phyloP scores from a whole-genome alignment of 2,888 invertebrate species.

The Drosophila sordidula region DNA sequence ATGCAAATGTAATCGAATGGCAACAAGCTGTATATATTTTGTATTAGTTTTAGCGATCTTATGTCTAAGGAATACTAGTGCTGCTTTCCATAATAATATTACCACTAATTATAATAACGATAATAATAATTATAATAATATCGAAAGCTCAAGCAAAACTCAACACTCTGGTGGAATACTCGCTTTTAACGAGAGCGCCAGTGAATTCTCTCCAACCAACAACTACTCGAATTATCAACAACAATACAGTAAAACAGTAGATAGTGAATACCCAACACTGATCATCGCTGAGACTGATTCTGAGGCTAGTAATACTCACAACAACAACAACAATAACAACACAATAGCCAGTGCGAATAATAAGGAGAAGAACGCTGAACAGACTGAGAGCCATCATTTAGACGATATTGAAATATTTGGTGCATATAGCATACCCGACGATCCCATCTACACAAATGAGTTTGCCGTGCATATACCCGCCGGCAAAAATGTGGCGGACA shows the following conservation, averaged over 20 bases:
- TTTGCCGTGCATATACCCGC: constrained; percentile 94
- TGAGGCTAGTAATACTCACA: constrained; percentile 56
- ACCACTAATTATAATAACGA: constrained; percentile 20
- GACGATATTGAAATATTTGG: constrained; percentile 66
- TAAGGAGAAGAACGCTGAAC: constrained; percentile 31
- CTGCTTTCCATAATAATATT: constrained; percentile 51
- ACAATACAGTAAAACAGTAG: constrained; percentile 17
- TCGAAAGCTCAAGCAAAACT: constrained; percentile 39
- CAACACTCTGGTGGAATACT: constrained; percentile 50
- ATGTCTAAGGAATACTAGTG: constrained; percentile 61
- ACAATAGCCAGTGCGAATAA: constrained; percentile 36
- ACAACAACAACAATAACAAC: constrained; percentile 24
- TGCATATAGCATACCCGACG: constrained; percentile 75
- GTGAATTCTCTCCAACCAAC: constrained; percentile 36
- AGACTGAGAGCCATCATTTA: constrained; percentile 56
- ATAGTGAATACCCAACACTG: constrained; percentile 17
- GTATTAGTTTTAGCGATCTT: constrained; percentile 74
- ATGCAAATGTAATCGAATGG: constrained; percentile 73
- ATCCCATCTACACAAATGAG: constrained; percentile 90
- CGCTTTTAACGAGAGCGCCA: constrained; percentile 29
- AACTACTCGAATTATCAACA: constrained; percentile 44
- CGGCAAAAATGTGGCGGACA: constrained; percentile 89
- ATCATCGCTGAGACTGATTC: constrained; percentile 42
- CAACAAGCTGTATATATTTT: constrained; percentile 77
- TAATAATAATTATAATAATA: constrained; percentile 27